These are phyloP conservation scores for Sabatieria punctata DNA, from an alignment of 2,888 invertebrate species.

Conservation along the genomic window DNA sequence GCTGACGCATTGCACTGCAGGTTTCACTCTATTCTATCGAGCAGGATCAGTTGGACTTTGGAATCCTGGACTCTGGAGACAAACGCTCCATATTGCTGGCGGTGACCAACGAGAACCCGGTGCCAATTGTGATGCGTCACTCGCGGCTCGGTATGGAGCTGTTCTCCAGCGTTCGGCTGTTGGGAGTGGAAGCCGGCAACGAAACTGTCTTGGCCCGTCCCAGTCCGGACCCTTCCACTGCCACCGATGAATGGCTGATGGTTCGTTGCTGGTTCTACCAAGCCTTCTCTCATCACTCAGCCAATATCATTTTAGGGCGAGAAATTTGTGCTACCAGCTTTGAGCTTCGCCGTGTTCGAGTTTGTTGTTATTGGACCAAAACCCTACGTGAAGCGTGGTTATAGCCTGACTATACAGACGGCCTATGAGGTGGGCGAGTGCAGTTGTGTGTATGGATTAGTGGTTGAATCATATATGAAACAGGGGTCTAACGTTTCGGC, in stretches of 20 bases:
- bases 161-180: conserved; percentile 24
- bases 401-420: conserved; percentile 35
- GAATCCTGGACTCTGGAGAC: conserved; percentile 39
- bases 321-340: conserved; percentile 19
- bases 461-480: too few relatives aligned
- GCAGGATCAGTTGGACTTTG: conserved; percentile 38
- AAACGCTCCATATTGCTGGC: conserved; percentile 54
- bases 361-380: conserved; percentile 51
- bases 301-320: conserved; percentile 14
- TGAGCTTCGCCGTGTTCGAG: conserved; percentile 49
- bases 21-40: conserved; percentile 32
- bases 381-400: conserved; percentile 22
- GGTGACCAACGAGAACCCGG: conserved; percentile 56
- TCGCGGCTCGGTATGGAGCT: conserved; percentile 14
- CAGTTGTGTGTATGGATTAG: not conserved
- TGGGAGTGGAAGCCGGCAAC: conserved; percentile 34
- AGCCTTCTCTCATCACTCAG: too few relatives aligned
- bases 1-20: too few relatives aligned
- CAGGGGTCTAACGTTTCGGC: too few relatives aligned
- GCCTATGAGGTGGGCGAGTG: conserved; percentile 33
- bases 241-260: too few relatives aligned
- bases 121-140: conserved; percentile 45
- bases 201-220: conserved; percentile 30
- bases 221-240: too few relatives aligned
- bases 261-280: too few relatives aligned